Conservation (phyloP, 2,797 vertebrate genomes). For the Acanthis flammea region DNA sequence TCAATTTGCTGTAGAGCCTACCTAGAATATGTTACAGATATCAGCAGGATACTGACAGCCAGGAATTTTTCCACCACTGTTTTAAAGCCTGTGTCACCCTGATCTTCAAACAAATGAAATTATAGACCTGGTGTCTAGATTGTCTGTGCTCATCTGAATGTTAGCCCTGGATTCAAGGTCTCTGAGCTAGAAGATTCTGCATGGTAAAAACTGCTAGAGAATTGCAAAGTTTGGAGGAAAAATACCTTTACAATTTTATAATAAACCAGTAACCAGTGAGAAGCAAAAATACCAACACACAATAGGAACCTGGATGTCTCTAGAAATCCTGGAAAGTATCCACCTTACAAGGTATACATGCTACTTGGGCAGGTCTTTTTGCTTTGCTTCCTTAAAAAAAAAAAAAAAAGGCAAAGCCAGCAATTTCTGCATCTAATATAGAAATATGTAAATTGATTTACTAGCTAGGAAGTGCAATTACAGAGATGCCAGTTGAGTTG, state of each 20-base stretch:
- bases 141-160: neutral
- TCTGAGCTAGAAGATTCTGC: neutral
- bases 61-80: neutral
- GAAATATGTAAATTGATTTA: neutral
- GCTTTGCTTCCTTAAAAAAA: neutral
- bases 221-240: neutral
- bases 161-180: neutral
- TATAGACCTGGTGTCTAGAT: neutral
- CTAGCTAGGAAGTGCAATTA: neutral
- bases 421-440: neutral
- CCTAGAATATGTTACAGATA: neutral
- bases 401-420: neutral
- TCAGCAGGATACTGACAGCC: neutral
- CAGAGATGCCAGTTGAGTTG: neutral
- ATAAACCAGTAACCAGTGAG: neutral
- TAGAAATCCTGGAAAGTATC: neutral
- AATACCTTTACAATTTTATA: neutral
- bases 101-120: neutral
- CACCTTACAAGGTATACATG: neutral
- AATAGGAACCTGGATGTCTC: neutral
- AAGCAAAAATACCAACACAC: neutral
- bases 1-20: neutral
- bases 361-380: neutral
- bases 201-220: neutral
- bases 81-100: neutral